Percentiles rank a stretch among this genome's conserved stretches.
phyloP scores from a whole-genome alignment of 1,140 invertebrate genomes.

The Orius insidiosus region DNA sequence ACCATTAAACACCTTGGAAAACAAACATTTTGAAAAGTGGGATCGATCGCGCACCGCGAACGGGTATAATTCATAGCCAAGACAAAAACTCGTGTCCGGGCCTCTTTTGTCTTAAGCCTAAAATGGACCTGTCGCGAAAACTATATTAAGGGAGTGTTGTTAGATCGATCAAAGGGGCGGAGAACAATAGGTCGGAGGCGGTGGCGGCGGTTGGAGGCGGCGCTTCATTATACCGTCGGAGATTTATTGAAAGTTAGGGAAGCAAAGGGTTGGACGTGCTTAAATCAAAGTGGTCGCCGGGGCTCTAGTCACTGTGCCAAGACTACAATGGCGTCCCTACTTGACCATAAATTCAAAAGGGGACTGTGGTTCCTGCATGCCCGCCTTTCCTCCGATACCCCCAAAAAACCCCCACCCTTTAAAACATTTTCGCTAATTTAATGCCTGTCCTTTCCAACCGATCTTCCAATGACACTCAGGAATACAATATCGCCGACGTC shows the following conservation, averaged over 20 bases:
- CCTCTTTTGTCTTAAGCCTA: background rate
- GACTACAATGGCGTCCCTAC: constrained; percentile 14
- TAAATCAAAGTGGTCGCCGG: constrained; percentile 13
- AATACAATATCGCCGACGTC: background rate
- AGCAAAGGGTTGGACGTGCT: constrained; percentile 10
- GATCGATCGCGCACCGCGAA: too few species aligned
- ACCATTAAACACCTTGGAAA: constrained; percentile 4
- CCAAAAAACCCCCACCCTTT: constrained; percentile 3
- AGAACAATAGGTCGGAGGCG: constrained; percentile 5
- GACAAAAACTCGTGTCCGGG: constrained; percentile 9
- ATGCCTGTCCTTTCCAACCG: constrained; percentile 14
- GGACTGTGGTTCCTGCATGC: background rate
- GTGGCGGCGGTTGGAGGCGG: constrained; percentile 1
- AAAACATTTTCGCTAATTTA: constrained; percentile 16
- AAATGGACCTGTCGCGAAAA: constrained; percentile 12
- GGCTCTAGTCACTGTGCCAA: constrained; percentile 11
- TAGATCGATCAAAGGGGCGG: constrained; percentile 11
- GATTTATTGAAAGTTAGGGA: constrained; percentile 14
- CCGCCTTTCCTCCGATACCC: too few species aligned
- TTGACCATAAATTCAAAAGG: constrained; percentile 15
- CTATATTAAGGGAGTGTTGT: constrained; percentile 12
- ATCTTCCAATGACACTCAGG: constrained; percentile 13
- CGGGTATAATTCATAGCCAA: constrained; percentile 1
- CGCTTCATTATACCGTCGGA: constrained; percentile 14
- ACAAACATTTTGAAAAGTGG: background rate